A percentile compares a stretch with the other conserved stretches of the same genome.
phyloP scores from a whole-genome alignment of 2,888 invertebrate species.

The Zaprionus lineosus region DNA sequence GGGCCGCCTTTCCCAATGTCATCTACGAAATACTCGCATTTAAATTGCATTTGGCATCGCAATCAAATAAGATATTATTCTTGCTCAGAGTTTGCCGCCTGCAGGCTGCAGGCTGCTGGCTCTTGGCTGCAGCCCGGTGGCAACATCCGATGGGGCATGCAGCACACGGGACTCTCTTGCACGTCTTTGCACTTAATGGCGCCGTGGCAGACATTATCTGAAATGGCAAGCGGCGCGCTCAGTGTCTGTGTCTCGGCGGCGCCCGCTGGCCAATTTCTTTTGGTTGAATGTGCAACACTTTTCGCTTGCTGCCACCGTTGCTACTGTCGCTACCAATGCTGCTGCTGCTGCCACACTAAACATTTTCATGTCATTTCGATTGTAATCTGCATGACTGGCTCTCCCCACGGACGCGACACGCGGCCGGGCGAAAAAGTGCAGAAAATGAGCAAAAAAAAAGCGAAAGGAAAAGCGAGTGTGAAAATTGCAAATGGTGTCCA shows the following conservation, averaged over 20 bases:
- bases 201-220: constrained; percentile 67
- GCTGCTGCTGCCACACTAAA: constrained; percentile 72
- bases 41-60: constrained; percentile 69
- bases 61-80: constrained; percentile 71
- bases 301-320: constrained; percentile 23
- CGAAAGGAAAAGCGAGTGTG: constrained; percentile 57
- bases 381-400: constrained; percentile 80
- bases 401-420: constrained; percentile 29
- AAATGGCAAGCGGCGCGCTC: constrained; percentile 51
- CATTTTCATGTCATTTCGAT: constrained; percentile 80
- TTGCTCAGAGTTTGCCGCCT: constrained; percentile 15
- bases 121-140: constrained; percentile 5
- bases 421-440: constrained; percentile 24
- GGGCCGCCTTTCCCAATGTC: constrained; percentile 23
- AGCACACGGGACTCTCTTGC: constrained; percentile 20
- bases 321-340: not conserved
- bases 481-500: constrained; percentile 79
- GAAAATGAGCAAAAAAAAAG: not conserved
- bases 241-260: constrained; percentile 4
- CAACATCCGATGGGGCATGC: not conserved
- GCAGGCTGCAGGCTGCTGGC: constrained; percentile 9
- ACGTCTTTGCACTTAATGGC: constrained; percentile 54
- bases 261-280: constrained; percentile 64
- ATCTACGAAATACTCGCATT: constrained; percentile 42
- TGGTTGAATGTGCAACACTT: constrained; percentile 67